Percentiles rank a stretch among this genome's conserved stretches.
These are phyloP conservation scores for Cyphomyrus plagiostoma DNA, from an alignment of 2,113 vertebrate species.

Conservation along the genomic window DNA sequence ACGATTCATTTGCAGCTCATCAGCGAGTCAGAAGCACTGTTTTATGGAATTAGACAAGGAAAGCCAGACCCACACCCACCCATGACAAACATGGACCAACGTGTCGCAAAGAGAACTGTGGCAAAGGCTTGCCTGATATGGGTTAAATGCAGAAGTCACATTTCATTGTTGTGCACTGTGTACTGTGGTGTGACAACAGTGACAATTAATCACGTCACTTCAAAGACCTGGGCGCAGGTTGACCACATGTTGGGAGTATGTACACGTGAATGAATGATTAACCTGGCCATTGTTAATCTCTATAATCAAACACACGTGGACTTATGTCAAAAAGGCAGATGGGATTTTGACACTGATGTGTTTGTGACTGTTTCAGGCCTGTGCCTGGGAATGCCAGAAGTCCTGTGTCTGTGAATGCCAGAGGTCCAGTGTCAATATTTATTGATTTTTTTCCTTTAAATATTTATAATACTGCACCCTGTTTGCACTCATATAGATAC, in stretches of 20 bases:
- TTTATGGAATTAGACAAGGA: background rate
- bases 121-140: background rate
- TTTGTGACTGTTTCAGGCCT: background rate
- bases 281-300: background rate
- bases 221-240: background rate
- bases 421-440: background rate
- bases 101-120: background rate
- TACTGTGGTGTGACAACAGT: background rate
- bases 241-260: background rate
- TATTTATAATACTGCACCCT: background rate
- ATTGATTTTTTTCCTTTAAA: background rate
- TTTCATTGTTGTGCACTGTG: background rate
- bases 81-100: background rate
- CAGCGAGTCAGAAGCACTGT: background rate
- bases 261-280: background rate
- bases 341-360: background rate
- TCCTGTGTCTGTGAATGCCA: background rate
- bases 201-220: background rate
- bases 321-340: background rate
- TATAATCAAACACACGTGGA: background rate
- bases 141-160: background rate
- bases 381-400: background rate
- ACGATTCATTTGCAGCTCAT: background rate
- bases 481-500: background rate
- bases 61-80: background rate